Evolutionary conservation across 2,888 invertebrate species (phyloP), one percentile per base, ranked within the genome.

Genomic region (Amphiduros pacificus): DNA sequence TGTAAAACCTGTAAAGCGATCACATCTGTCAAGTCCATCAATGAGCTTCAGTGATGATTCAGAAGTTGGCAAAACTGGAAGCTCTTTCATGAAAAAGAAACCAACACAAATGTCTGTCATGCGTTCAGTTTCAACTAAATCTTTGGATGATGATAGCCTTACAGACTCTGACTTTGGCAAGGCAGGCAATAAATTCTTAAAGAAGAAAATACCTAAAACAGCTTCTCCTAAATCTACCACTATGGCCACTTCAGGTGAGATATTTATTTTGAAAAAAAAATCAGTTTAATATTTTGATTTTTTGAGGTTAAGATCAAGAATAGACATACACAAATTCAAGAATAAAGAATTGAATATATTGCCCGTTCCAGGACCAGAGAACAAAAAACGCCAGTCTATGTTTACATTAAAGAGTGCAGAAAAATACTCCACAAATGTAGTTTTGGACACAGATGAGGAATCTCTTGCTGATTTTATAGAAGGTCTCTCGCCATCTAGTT

Each of bases 361-460:
- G n/a, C n/a, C n/a, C n/a, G n/a, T n/a, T n/a, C n/a, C n/a, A n/a
- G n/a, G n/a, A n/a, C n/a, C n/a, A n/a, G n/a, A n/a, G n/a, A n/a
- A n/a, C n/a, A 5, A 44, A 2, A 50, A 58, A 20, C 50, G 49
- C 32, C 52, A 59, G 41, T 55, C 55, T 3, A 56, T 56, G 51
- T 60, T 63, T 41, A 52, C 26, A 14, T 29, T 59, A 36, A 40
- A 22, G 32, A 62, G 60, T 56, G 51, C 57, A 14, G 61, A 57
- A 17, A 55, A 49, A 24, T 56, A 55, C 40, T 48, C 60, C 24
- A 62, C 65, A 9, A 51, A 62, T 20, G 56, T 62, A 2, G 24
- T 49, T 4, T 32, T 66, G n/a, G 66, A 64, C 57, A 66, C 60
- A n/a, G 66, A 66, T 20, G 66, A 66, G 29, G 66, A 66, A 27